A percentile compares a stretch with the other conserved stretches of the same genome.
Evolutionary conservation across 2,113 vertebrate genomes (phyloP).

Genomic region (Toxotes jaculatrix): DNA sequence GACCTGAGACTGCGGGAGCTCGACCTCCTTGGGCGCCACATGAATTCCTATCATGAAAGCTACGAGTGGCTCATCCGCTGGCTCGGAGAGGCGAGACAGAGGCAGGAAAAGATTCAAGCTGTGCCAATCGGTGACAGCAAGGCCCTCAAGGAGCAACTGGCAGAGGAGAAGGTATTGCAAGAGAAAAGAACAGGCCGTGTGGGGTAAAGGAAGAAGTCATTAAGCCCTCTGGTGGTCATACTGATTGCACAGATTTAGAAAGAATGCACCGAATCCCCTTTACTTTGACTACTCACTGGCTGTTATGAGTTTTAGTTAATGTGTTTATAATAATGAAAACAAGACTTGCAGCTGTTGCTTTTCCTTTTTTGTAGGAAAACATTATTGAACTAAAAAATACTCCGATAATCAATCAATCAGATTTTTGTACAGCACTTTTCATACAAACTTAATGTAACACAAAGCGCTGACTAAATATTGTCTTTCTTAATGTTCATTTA

Average conservation of each 20-base stretch:
- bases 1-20: slow-evolving; percentile 91
- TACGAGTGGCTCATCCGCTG: slow-evolving; percentile 89
- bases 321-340: neutral
- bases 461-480: too few relatives aligned
- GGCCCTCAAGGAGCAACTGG: slow-evolving; percentile 88
- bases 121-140: slow-evolving; percentile 84
- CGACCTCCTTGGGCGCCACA: slow-evolving; percentile 89
- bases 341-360: neutral
- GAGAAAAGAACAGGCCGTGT: neutral
- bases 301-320: neutral
- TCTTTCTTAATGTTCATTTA: neutral
- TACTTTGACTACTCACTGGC: neutral
- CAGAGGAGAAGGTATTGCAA: slow-evolving; percentile 89
- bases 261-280: neutral
- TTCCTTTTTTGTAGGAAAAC: neutral
- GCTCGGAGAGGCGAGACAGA: slow-evolving; percentile 87
- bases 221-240: slow-evolving; percentile 22
- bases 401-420: too few relatives aligned
- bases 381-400: neutral
- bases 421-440: too few relatives aligned
- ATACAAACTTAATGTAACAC: too few relatives aligned
- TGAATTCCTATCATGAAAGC: slow-evolving; percentile 88
- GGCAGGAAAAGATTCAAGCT: slow-evolving; percentile 91
- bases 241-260: neutral
- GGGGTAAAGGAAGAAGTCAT: neutral